Evolutionary conservation across 2,797 vertebrate species (phyloP), one percentile per base, ranked within the genome.

Genomic region (Micropoecilia bifurca): DNA sequence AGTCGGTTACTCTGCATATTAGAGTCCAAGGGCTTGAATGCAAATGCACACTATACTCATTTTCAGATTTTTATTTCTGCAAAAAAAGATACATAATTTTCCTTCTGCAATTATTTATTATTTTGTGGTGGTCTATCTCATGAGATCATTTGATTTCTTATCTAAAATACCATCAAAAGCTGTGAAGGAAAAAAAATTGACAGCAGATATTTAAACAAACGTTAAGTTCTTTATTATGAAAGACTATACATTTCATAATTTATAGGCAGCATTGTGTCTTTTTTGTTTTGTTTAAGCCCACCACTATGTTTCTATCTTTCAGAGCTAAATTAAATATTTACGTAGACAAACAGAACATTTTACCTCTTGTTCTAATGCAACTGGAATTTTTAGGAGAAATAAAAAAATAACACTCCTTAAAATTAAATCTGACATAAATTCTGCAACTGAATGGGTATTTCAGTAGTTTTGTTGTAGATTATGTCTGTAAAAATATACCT

Each of bases 271-370:
- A 61, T 41, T 3, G 12, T 41, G 41, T 71, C 39, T 61, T 14
- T 72, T 72, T 61, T 72, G 76, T 61, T 59, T n/a, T 77, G 41
- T 47, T 47, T 16, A 28, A 57, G n/a, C 16, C 13, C 25, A 45
- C 10, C 4, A 2, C 30, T 63, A 16, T 36, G 14, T 59, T 59
- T 59, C 4, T 5, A 59, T 59, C 57, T 59, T 6, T 59, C 57
- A 59, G 57, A 30, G n/a, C 13, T 59, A 59, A 30, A 30, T 59
- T 59, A 1, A 30, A 59, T 30, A 59, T 59, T 55, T 55, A 30
- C 12, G 14, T 59, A 28, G 10, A 12, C 14, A 33, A 61, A 61
- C 57, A 30, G 13, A 61, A 6, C 28, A 33, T 61, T 61, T 61
- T 30, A 22, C 2, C 13, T 61, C 57, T 61, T 57, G n/a, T 28